Evolutionary conservation across 2,888 invertebrate genomes (phyloP).

Genomic region (Dendrolimus pini): DNA sequence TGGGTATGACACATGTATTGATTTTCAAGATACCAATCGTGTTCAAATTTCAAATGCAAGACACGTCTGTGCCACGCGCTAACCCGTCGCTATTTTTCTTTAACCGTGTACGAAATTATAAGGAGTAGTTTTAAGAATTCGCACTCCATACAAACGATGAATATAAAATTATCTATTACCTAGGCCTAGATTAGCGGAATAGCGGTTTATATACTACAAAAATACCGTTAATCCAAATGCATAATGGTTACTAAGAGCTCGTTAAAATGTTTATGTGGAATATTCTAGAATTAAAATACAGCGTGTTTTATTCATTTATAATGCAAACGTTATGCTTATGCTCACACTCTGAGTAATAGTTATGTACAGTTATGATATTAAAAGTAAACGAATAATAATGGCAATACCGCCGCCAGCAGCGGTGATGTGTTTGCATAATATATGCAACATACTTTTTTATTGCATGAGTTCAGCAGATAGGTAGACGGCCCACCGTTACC

Average conservation of each 20-base stretch:
- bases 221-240: background rate
- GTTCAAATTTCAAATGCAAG: background rate
- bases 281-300: background rate
- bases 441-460: no score
- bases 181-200: background rate
- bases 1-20: background rate
- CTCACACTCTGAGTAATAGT: background rate
- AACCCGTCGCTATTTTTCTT: background rate
- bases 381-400: background rate
- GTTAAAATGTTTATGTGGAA: background rate
- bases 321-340: background rate
- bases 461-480: no score
- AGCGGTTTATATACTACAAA: background rate
- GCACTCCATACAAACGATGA: background rate
- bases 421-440: no score
- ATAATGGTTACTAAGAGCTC: background rate
- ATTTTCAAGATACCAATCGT: background rate
- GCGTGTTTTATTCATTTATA: slow-evolving; percentile 15
- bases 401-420: background rate
- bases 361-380: background rate
- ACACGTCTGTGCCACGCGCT: background rate
- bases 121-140: background rate
- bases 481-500: no score
- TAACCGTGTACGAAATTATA: background rate
- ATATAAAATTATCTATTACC: background rate